Conservation (phyloP, 2,888 invertebrate genomes). For the Blastobasis adustella region DNA sequence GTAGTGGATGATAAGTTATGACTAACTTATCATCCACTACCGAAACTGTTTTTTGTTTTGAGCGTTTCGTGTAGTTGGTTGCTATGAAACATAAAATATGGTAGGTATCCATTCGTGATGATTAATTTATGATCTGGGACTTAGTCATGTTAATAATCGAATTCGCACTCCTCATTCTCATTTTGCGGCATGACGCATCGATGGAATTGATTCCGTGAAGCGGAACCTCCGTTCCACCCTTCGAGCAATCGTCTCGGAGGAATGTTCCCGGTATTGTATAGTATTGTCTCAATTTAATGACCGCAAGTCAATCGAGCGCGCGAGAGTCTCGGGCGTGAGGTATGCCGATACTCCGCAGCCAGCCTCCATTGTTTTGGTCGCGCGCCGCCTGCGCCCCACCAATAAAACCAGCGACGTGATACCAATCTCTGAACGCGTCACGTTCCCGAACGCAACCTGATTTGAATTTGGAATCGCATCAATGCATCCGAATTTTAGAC, state of each 20-base stretch:
- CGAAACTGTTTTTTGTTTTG: too few relatives aligned
- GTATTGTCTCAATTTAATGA: constrained; percentile 1
- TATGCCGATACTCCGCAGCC: constrained; percentile 12
- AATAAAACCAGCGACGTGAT: constrained; percentile 26
- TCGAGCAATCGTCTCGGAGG: neutral
- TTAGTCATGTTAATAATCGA: too few relatives aligned
- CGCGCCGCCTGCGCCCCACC: constrained; percentile 18
- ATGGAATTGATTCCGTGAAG: too few relatives aligned
- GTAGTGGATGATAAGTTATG: too few relatives aligned
- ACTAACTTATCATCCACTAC: too few relatives aligned
- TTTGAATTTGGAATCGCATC: constrained; percentile 1
- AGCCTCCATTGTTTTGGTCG: constrained; percentile 27
- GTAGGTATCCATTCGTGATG: too few relatives aligned
- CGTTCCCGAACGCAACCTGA: constrained; percentile 10
- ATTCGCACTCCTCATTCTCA: too few relatives aligned
- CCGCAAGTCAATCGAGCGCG: neutral
- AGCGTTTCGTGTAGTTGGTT: too few relatives aligned
- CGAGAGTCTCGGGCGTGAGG: constrained; percentile 5
- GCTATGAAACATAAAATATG: too few relatives aligned
- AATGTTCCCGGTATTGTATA: neutral
- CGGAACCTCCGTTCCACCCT: too few relatives aligned
- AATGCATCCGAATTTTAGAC: neutral
- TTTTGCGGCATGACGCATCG: too few relatives aligned
- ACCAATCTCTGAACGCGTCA: constrained; percentile 15
- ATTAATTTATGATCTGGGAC: too few relatives aligned